Percentiles rank a stretch among this genome's conserved stretches.
phyloP scores from a whole-genome alignment of 2,113 vertebrate species.

The Scortum barcoo region DNA sequence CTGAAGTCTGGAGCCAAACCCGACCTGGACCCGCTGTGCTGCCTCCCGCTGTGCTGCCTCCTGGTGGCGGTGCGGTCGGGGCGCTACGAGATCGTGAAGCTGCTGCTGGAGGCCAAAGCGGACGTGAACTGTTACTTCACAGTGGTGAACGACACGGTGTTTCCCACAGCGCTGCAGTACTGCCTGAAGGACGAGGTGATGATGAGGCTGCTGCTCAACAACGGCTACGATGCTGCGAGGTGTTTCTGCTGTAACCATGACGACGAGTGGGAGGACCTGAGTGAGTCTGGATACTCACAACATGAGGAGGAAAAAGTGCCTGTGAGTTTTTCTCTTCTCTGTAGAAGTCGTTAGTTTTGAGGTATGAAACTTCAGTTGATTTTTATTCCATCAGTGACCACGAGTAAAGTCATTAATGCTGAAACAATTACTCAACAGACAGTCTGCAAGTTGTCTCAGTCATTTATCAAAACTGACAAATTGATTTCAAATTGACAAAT shows the following conservation, averaged over 20 bases:
- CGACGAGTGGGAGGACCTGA: constrained; percentile 79
- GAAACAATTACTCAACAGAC: no score
- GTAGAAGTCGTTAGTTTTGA: neutral
- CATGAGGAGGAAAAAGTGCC: constrained; percentile 62
- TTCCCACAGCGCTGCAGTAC: constrained; percentile 92
- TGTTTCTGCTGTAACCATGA: constrained; percentile 90
- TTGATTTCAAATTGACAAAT: no score
- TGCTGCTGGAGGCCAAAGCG: constrained; percentile 86
- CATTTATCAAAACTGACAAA: no score
- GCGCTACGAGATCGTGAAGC: constrained; percentile 86
- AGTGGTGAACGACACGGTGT: constrained; percentile 87
- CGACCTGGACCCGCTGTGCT: constrained; percentile 89
- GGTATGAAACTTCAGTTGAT: neutral
- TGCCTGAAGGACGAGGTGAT: constrained; percentile 91
- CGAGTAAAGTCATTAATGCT: no score
- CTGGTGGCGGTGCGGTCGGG: constrained; percentile 89
- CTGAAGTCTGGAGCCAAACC: constrained; percentile 85
- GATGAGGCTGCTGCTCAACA: constrained; percentile 90
- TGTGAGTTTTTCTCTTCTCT: constrained; percentile 63
- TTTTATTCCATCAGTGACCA: no score
- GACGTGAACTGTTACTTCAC: constrained; percentile 92
- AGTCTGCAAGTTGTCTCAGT: no score
- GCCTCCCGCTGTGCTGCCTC: constrained; percentile 89
- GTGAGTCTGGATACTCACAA: constrained; percentile 52
- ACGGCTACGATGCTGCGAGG: constrained; percentile 87